These are phyloP conservation scores for Eremophila alpestris DNA, from an alignment of 2,797 vertebrate species.

Conservation along the genomic window DNA sequence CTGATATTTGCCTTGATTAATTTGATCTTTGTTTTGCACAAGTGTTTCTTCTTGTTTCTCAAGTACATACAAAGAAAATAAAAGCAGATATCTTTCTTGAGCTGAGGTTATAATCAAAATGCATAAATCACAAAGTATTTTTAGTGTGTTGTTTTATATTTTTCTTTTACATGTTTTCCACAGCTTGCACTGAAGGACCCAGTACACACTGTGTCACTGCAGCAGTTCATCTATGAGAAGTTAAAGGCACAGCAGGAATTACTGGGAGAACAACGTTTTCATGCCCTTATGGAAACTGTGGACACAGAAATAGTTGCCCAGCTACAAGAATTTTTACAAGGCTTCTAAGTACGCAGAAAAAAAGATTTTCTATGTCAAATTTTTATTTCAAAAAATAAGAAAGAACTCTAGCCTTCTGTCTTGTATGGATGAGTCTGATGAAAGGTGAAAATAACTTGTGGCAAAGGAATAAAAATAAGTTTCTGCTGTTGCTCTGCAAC, in stretches of 20 bases:
- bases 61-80: background rate
- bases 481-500: background rate
- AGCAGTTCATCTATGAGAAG: constrained; percentile 95
- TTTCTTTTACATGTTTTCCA: constrained; percentile 18
- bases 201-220: constrained; percentile 92
- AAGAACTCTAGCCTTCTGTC: background rate
- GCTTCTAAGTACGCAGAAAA: constrained; percentile 76
- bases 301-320: constrained; percentile 94
- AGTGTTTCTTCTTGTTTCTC: background rate
- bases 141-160: constrained; percentile 13
- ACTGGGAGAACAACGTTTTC: constrained; percentile 90
- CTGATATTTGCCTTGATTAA: background rate
- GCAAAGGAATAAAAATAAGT: constrained; percentile 13
- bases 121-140: background rate
- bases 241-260: constrained; percentile 93
- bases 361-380: background rate
- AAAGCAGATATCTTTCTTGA: background rate
- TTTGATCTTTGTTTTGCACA: background rate
- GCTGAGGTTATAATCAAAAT: background rate
- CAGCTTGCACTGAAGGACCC: constrained; percentile 95
- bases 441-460: constrained; percentile 26
- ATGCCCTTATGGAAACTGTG: constrained; percentile 94
- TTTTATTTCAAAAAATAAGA: background rate
- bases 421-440: constrained; percentile 23
- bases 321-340: constrained; percentile 92